Evolutionary conservation across 2,113 vertebrate species (phyloP).

Genomic region (Phycodurus eques): DNA sequence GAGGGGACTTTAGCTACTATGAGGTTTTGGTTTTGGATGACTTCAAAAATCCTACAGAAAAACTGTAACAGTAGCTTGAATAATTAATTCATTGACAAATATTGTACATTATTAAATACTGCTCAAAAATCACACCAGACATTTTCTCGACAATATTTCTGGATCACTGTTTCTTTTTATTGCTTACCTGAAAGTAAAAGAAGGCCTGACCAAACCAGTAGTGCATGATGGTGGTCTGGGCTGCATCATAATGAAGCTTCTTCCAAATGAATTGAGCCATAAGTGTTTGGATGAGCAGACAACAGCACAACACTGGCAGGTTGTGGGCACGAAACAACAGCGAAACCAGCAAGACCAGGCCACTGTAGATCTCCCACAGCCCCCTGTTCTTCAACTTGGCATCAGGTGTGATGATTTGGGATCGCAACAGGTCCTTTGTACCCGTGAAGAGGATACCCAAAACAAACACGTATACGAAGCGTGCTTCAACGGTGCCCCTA

Average conservation of each 20-base stretch:
- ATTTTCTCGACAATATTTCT: neutral
- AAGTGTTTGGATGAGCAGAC: conserved; percentile 83
- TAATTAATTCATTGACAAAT: neutral
- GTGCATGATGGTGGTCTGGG: conserved; percentile 90
- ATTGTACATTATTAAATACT: neutral
- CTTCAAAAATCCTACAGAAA: neutral
- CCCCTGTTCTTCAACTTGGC: conserved; percentile 73
- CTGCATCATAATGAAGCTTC: conserved; percentile 80
- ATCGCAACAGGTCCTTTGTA: conserved; percentile 85
- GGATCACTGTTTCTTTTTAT: neutral
- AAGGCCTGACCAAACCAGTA: conserved; percentile 98
- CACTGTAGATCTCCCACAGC: conserved; percentile 89
- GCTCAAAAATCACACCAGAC: neutral
- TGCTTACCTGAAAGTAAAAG: conserved; percentile 94
- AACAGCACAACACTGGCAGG: conserved; percentile 84
- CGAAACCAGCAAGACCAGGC: conserved; percentile 84
- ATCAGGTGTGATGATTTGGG: conserved; percentile 78
- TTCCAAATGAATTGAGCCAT: conserved; percentile 88
- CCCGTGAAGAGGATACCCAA: conserved; percentile 92
- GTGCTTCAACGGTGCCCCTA: conserved; percentile 92
- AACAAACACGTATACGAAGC: conserved; percentile 91
- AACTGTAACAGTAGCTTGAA: neutral
- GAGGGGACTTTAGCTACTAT: too few species aligned
- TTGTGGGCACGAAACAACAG: conserved; percentile 90
- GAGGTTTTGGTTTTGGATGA: neutral